Evolutionary conservation across 64 coral and sea anemone genomes (phyloP).

Genomic region (Orbicella faveolata): DNA sequence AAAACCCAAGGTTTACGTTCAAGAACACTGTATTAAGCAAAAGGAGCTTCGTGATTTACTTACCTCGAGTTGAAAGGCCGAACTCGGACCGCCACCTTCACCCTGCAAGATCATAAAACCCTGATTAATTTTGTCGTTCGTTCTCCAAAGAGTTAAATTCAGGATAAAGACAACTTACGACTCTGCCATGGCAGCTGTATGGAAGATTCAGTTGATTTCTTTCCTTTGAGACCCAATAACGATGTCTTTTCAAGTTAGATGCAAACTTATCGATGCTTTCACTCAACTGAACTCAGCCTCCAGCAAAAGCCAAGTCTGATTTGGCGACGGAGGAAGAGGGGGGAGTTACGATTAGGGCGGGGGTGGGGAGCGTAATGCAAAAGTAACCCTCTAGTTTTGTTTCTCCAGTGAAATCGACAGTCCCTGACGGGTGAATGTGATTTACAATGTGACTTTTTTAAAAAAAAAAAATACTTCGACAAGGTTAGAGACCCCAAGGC

Average conservation of each 20-base stretch:
- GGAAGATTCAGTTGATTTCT: neutral
- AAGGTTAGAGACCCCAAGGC: neutral
- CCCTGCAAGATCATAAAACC: constrained; percentile 57
- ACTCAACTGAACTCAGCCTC: neutral
- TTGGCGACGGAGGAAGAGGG: neutral
- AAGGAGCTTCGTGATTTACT: neutral
- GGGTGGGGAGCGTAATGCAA: neutral
- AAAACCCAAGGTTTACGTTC: constrained; percentile 18
- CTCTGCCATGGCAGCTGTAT: constrained; percentile 23
- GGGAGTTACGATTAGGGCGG: neutral
- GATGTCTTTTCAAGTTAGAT: neutral
- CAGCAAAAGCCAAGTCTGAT: neutral
- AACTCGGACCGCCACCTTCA: constrained; percentile 97
- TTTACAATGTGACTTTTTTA: neutral
- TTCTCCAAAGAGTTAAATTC: neutral
- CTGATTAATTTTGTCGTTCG: constrained; percentile 18
- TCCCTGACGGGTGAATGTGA: neutral
- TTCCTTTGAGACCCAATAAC: neutral
- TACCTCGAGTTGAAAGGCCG: constrained; percentile 99
- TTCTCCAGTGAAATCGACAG: no score
- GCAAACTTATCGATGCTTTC: neutral
- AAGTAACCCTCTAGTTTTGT: neutral
- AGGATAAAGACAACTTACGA: constrained; percentile 11
- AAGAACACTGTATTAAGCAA: neutral
- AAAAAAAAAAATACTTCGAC: neutral